phyloP scores from a whole-genome alignment of 2,888 invertebrate species.

The Nineta flava region DNA sequence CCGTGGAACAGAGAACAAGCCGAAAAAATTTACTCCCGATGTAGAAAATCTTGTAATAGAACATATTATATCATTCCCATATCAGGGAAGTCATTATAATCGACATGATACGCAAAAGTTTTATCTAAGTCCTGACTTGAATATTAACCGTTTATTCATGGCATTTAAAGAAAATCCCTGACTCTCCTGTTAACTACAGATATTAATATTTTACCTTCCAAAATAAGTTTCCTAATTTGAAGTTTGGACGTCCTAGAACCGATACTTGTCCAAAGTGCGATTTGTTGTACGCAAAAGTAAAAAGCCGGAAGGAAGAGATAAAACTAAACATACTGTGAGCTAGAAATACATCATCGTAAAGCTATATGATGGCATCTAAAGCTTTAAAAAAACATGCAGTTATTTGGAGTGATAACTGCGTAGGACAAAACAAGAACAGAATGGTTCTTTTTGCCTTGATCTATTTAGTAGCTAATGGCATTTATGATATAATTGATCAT shows the following conservation, averaged over 20 bases:
- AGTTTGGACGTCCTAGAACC: background rate
- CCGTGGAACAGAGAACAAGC: background rate
- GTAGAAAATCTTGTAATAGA: too few species aligned
- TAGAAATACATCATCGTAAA: background rate
- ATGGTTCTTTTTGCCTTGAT: background rate
- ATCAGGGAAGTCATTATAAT: background rate
- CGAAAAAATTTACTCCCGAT: background rate
- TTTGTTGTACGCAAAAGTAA: background rate
- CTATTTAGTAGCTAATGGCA: background rate
- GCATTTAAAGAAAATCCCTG: background rate
- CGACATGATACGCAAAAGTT: background rate
- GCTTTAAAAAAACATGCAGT: background rate
- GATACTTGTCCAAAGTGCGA: background rate
- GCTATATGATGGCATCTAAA: background rate
- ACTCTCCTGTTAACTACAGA: background rate
- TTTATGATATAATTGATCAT: conserved; percentile 4
- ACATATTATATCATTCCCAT: background rate
- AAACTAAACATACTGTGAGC: background rate
- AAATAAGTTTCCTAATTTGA: background rate
- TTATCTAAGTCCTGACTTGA: background rate
- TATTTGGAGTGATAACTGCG: background rate
- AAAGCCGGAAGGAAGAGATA: background rate
- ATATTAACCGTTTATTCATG: background rate
- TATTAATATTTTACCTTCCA: background rate
- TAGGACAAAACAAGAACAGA: background rate